These are phyloP conservation scores for Sisor rabdophorus DNA, from an alignment of 2,113 vertebrate species.

Conservation along the genomic window DNA sequence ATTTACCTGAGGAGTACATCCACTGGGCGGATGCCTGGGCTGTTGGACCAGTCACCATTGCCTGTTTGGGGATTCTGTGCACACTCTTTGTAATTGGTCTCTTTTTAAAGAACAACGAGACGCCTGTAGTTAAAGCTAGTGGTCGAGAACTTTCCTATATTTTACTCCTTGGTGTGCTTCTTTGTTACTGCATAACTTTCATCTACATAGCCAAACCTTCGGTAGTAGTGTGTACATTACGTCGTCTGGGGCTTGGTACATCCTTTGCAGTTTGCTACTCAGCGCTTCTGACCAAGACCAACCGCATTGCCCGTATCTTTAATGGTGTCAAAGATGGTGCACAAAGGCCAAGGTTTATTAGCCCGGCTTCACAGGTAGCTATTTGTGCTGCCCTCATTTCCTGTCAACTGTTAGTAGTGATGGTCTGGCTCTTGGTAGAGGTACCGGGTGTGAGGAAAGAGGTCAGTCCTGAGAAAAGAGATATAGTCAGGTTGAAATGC, in stretches of 20 bases:
- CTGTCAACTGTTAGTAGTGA: conserved; percentile 90
- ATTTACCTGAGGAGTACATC: conserved; percentile 94
- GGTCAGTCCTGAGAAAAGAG: conserved; percentile 82
- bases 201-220: conserved; percentile 94
- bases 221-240: conserved; percentile 81
- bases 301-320: conserved; percentile 94
- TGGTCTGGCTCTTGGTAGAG: conserved; percentile 91
- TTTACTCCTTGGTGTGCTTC: conserved; percentile 86
- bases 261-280: conserved; percentile 97
- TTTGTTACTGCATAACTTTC: conserved; percentile 98
- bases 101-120: conserved; percentile 87
- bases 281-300: conserved; percentile 94
- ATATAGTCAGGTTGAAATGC: conserved; percentile 92
- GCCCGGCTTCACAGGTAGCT: conserved; percentile 89
- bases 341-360: conserved; percentile 91
- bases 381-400: conserved; percentile 94
- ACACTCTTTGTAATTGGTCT: conserved; percentile 87
- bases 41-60: conserved; percentile 87
- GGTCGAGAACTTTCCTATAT: conserved; percentile 97
- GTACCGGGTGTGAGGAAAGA: conserved; percentile 90
- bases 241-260: conserved; percentile 86
- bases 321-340: conserved; percentile 89
- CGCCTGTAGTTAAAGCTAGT: conserved; percentile 92
- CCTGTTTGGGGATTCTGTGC: conserved; percentile 87
- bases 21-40: conserved; percentile 95